These are phyloP conservation scores for Conus betulinus DNA, from an alignment of 1,140 invertebrate species.

Conservation along the genomic window DNA sequence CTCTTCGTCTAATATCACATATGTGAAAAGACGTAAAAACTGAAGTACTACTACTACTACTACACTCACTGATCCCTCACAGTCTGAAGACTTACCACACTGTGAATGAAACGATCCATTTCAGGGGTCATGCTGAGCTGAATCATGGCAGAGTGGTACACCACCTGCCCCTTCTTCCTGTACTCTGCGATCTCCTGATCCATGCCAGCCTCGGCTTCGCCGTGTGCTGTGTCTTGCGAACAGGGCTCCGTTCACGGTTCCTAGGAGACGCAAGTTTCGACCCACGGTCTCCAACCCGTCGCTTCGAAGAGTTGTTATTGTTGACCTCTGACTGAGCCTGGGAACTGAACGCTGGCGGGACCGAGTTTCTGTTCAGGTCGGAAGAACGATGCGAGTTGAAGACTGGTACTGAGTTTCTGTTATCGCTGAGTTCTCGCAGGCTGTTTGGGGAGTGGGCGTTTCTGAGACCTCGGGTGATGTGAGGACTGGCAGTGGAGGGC, in stretches of 20 bases:
- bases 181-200: constrained; percentile 34
- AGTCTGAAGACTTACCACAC: constrained; percentile 62
- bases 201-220: constrained; percentile 16
- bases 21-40: too few relatives aligned
- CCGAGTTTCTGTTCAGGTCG: neutral
- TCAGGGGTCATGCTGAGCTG: constrained; percentile 62
- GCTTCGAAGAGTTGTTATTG: neutral
- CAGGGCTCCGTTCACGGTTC: constrained; percentile 5
- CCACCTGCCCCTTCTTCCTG: constrained; percentile 58
- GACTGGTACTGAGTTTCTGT: constrained; percentile 9
- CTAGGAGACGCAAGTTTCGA: neutral
- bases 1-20: too few relatives aligned
- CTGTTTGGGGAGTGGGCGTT: neutral
- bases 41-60: too few relatives aligned
- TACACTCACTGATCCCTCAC: too few relatives aligned
- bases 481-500: neutral
- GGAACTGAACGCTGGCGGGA: neutral
- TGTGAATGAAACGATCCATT: constrained; percentile 63
- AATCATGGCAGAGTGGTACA: constrained; percentile 68
- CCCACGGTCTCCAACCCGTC: neutral
- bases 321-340: neutral
- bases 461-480: neutral
- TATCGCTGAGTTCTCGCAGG: neutral
- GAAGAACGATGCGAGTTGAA: neutral
- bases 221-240: constrained; percentile 21